Evolutionary conservation across 2,888 invertebrate species (phyloP), one percentile per base, ranked within the genome.

Genomic region (Itoplectis maculator): DNA sequence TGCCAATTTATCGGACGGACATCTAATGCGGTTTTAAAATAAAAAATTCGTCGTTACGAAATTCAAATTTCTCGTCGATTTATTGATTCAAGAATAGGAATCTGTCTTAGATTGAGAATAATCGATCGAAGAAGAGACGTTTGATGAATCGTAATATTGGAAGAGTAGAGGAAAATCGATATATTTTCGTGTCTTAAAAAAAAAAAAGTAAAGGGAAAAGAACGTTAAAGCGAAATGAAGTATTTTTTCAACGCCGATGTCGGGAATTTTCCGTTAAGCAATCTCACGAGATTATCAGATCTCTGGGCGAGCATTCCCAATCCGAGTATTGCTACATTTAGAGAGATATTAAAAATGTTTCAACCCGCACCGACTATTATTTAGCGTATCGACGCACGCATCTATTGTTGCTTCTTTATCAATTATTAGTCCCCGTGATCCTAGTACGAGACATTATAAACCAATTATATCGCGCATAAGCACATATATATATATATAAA

Each of bases 1-100:
- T 87, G 84, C 89, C 88, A 88, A 86, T 85, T 82, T 68, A 84
- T 85, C 87, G 90, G 89, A 89, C 90, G 89, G 90, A 90, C 87
- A 79, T 87, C 87, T 88, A 89, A 54, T 82, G 77, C 72, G 81
- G 72, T 78, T 49, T 20, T 63, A 29, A 8, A 45, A 45, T 45
- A 13, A 65, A 59, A 45, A 40, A 63, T 18, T 40, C 65, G 18
- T 45, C 65, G 7, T 2, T 20, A 40, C 1, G 23, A 37, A 15
- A 61, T 9, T 15, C 37, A 18, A 61, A 18, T 61, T 61, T 40
- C 1, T 2, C 2, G 8, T 61, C 37, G 61, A 18, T 61, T 61
- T 37, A 61, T 61, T 37, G 2, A 61, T 37, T 61, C 15, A 8
- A 66, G 35, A 47, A 59, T 35, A 59, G 29, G 29, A 59, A 59